Conservation (phyloP, 2,797 vertebrate genomes). For the Enoplosus armatus region DNA sequence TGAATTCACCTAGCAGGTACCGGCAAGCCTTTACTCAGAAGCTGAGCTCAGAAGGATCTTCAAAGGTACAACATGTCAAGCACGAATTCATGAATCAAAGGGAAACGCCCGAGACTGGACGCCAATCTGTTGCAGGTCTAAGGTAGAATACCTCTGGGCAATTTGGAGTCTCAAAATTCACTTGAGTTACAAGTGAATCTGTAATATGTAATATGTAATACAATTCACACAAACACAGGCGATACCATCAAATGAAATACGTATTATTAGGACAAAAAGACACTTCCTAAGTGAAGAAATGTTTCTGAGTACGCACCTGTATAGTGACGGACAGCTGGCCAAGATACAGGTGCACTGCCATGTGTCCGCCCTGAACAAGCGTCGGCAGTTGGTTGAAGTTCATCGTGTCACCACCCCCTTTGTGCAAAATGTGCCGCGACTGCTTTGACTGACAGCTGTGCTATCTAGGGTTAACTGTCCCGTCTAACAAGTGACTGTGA, state of each 20-base stretch:
- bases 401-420: constrained; percentile 47
- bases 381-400: constrained; percentile 65
- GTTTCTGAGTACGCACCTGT: constrained; percentile 47
- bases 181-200: too few relatives aligned
- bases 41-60: constrained; percentile 48
- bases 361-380: constrained; percentile 44
- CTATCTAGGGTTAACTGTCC: constrained; percentile 66
- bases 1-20: constrained; percentile 34
- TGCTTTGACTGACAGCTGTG: constrained; percentile 75
- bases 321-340: constrained; percentile 52
- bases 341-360: constrained; percentile 66
- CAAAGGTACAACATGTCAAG: constrained; percentile 51
- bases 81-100: constrained; percentile 50
- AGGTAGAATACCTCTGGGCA: background rate
- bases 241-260: background rate
- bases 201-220: too few relatives aligned
- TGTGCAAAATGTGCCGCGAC: constrained; percentile 50
- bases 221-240: background rate
- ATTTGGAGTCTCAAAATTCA: constrained; percentile 12
- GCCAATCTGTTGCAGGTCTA: background rate
- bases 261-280: background rate
- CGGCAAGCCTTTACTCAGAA: constrained; percentile 32
- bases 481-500: constrained; percentile 74
- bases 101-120: constrained; percentile 10
- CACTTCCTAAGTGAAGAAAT: background rate